Conservation (phyloP, 2,888 invertebrate species). For the Melinaea menophilus region DNA sequence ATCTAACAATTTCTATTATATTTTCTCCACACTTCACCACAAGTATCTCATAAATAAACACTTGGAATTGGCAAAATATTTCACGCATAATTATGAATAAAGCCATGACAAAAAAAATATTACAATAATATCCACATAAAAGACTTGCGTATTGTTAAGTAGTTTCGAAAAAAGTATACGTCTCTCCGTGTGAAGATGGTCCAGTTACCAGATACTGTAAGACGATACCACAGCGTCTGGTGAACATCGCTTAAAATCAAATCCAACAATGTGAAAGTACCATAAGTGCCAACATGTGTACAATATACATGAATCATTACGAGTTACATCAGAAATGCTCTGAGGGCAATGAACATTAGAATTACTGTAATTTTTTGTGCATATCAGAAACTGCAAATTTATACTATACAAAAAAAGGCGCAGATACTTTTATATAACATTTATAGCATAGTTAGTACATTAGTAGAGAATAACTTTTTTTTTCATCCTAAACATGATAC, state of each 20-base stretch:
- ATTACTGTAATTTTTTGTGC: constrained; percentile 1
- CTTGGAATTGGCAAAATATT: too few relatives aligned
- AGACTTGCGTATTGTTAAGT: not conserved
- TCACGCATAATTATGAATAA: too few relatives aligned
- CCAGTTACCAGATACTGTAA: constrained; percentile 50
- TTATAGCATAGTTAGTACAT: too few relatives aligned
- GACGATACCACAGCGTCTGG: constrained; percentile 69
- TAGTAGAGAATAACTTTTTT: too few relatives aligned
- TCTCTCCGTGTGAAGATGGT: constrained; percentile 66
- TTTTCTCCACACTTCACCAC: too few relatives aligned
- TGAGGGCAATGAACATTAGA: constrained; percentile 29
- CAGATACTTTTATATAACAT: too few relatives aligned
- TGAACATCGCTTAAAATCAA: constrained; percentile 62
- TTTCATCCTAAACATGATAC: too few relatives aligned
- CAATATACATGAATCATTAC: constrained; percentile 50
- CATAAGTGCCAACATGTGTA: constrained; percentile 62
- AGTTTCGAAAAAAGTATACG: constrained; percentile 25
- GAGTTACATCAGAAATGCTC: constrained; percentile 34
- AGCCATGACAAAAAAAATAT: not conserved
- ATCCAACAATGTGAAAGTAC: constrained; percentile 47
- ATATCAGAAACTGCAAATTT: not conserved
- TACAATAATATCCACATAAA: not conserved
- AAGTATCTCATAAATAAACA: too few relatives aligned
- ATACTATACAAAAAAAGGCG: not conserved
- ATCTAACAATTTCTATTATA: too few relatives aligned